These are phyloP conservation scores for Nothobranchius furzeri DNA, from an alignment of 2,113 vertebrate genomes.

Conservation along the genomic window DNA sequence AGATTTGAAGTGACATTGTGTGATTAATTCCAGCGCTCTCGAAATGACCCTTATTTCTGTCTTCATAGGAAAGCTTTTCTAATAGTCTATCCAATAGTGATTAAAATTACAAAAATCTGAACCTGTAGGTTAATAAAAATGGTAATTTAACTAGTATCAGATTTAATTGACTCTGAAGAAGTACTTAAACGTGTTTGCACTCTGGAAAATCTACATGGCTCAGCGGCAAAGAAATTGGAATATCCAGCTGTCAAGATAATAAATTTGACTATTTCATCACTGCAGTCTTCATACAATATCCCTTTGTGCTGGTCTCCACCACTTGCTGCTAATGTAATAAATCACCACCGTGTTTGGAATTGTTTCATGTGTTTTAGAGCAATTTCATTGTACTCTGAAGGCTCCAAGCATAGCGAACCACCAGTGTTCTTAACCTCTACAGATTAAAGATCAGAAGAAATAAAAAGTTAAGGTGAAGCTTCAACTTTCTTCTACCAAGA, in stretches of 20 bases:
- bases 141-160: slow-evolving; percentile 77
- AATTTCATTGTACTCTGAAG: slow-evolving; percentile 48
- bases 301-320: slow-evolving; percentile 65
- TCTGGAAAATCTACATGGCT: slow-evolving; percentile 70
- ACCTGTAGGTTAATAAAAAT: slow-evolving; percentile 77
- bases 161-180: slow-evolving; percentile 77
- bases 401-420: slow-evolving; percentile 24
- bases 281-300: slow-evolving; percentile 76
- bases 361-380: slow-evolving; percentile 54
- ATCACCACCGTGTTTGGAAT: slow-evolving; percentile 68
- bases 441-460: slow-evolving; percentile 26
- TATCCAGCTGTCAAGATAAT: slow-evolving; percentile 80
- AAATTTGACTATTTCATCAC: slow-evolving; percentile 77
- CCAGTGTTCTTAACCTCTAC: background rate
- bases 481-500: background rate
- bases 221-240: slow-evolving; percentile 73
- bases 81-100: slow-evolving; percentile 71
- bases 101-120: slow-evolving; percentile 74
- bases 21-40: slow-evolving; percentile 69
- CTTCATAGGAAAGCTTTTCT: slow-evolving; percentile 66
- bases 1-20: slow-evolving; percentile 70
- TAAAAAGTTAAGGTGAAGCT: slow-evolving; percentile 43
- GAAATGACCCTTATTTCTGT: slow-evolving; percentile 67
- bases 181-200: slow-evolving; percentile 76
- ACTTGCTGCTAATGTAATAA: slow-evolving; percentile 63